A percentile compares a stretch with the other conserved stretches of the same genome.
Evolutionary conservation across 2,888 invertebrate genomes (phyloP).

Genomic region (Reticulitermes lucifugus): DNA sequence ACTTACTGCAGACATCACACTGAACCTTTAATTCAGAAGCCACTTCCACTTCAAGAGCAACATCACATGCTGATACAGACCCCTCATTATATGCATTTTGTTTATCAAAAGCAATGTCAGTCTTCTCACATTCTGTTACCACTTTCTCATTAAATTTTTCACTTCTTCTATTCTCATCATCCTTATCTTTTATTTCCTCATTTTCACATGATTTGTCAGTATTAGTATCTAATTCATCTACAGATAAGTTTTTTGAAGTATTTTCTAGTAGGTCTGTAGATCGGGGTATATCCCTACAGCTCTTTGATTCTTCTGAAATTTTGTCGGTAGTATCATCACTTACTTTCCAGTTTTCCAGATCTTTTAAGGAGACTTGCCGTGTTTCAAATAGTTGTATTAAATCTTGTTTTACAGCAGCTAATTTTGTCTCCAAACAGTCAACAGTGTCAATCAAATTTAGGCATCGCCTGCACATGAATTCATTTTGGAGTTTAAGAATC

Average conservation of each 20-base stretch:
- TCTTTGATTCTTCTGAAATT: neutral
- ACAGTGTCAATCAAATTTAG: slow-evolving; percentile 48
- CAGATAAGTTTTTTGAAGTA: neutral
- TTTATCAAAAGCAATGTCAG: neutral
- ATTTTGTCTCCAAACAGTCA: slow-evolving; percentile 50
- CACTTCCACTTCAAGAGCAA: neutral
- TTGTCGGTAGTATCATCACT: neutral
- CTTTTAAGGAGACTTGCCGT: neutral
- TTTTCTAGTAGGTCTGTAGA: neutral
- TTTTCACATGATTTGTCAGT: neutral
- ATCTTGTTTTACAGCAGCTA: slow-evolving; percentile 48
- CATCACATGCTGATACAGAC: neutral
- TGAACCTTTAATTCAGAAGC: neutral
- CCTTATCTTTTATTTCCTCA: neutral
- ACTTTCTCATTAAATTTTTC: neutral
- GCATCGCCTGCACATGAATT: slow-evolving; percentile 49
- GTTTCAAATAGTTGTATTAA: slow-evolving; percentile 47
- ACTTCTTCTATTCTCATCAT: neutral
- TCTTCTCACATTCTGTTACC: neutral
- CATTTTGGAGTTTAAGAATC: slow-evolving; percentile 27
- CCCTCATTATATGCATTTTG: neutral
- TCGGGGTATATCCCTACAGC: neutral
- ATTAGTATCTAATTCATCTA: neutral
- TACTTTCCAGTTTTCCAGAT: slow-evolving; percentile 25
- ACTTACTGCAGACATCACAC: slow-evolving; percentile 51